phyloP scores from a whole-genome alignment of 1,140 invertebrate genomes.

The Teleogryllus occipitalis region DNA sequence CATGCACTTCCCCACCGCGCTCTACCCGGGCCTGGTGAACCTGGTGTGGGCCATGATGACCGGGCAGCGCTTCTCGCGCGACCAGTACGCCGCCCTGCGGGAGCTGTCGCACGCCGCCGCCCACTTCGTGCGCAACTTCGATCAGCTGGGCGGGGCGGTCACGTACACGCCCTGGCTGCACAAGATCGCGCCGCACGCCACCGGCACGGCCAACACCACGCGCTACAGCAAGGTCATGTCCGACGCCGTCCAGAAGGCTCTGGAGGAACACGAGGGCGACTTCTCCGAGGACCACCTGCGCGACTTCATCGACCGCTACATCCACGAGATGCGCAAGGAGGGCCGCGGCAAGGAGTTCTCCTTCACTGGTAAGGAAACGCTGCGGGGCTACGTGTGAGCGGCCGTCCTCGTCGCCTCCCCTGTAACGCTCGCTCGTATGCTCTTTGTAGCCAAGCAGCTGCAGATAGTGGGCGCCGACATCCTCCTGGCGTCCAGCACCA shows the following conservation, averaged over 20 bases:
- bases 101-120: background rate
- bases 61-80: background rate
- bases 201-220: background rate
- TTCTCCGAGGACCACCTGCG: background rate
- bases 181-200: background rate
- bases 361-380: too few species aligned
- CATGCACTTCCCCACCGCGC: background rate
- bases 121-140: background rate
- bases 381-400: too few species aligned
- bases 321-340: background rate
- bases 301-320: background rate
- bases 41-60: background rate
- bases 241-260: background rate
- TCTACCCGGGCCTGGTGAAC: background rate
- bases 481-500: slow-evolving; percentile 61
- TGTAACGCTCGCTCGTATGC: too few species aligned
- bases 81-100: background rate
- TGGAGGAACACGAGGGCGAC: background rate
- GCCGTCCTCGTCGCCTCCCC: too few species aligned
- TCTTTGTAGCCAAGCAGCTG: slow-evolving; percentile 48
- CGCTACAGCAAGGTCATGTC: background rate
- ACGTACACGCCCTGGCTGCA: background rate
- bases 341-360: background rate
- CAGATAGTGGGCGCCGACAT: slow-evolving; percentile 56
- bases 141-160: background rate